phyloP scores from a whole-genome alignment of 2,797 vertebrate genomes.

The Cygnus olor region DNA sequence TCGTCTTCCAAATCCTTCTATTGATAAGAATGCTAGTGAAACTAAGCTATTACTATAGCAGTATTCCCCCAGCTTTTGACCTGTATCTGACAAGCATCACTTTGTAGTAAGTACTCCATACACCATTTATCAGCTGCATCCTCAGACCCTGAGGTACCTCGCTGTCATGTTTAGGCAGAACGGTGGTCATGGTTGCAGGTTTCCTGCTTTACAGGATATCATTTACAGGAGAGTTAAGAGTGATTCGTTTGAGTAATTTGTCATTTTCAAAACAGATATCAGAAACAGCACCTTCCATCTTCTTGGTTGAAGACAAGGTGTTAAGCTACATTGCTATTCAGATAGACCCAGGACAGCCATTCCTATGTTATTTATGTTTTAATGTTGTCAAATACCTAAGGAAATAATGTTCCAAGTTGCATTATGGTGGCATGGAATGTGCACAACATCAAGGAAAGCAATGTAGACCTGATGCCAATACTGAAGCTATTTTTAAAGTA shows the following conservation, averaged over 20 bases:
- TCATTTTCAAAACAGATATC: background rate
- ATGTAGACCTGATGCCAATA: background rate
- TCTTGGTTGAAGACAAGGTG: background rate
- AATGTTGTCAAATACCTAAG: background rate
- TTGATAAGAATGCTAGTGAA: background rate
- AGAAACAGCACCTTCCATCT: background rate
- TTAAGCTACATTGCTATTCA: background rate
- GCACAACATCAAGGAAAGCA: background rate
- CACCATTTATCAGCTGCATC: background rate
- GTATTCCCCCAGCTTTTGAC: background rate
- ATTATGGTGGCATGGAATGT: background rate
- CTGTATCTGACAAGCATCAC: background rate
- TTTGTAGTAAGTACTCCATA: background rate
- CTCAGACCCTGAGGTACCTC: background rate
- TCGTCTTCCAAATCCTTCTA: background rate
- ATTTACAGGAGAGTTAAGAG: background rate
- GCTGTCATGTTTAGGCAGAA: background rate
- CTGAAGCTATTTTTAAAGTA: background rate
- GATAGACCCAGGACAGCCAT: background rate
- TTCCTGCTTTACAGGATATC: background rate
- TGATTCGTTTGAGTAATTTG: background rate
- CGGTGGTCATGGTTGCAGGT: accelerated
- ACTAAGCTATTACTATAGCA: background rate
- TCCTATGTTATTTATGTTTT: background rate
- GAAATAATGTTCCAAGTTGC: background rate